Evolutionary conservation across 2,888 invertebrate species (phyloP), one percentile per base, ranked within the genome.

Genomic region (Aleiodes leptofemur): DNA sequence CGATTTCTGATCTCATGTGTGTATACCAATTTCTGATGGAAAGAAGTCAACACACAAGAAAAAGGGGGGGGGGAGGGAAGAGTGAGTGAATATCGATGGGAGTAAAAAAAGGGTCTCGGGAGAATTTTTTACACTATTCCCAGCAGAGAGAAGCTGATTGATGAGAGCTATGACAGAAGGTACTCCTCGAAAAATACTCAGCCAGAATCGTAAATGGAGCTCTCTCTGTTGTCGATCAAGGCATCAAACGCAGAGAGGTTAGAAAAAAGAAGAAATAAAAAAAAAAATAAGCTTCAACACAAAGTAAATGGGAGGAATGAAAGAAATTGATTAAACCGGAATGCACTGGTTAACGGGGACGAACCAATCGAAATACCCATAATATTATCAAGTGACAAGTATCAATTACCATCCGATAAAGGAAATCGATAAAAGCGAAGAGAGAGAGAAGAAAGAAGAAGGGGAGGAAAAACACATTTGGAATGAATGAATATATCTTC

Each of bases 91-190:
- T 2, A 16, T 23, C 64, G 16, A 43, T 43, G 43, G 43, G 23
- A 23, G 23, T 1, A 43, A 43, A 53, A 8, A 53, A 31, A 68
- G 13, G 13, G 29, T 31, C 50, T 31, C 51, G 69, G 31, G 57
- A 69, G 53, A 66, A 68, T 78, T 77, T 76, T 76, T 72, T 76
- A 68, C 76, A 48, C 53, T 66, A 56, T 55, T 66, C 61, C 77
- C 61, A 29, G 53, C 50, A 50, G 38, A 56, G 64, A 50, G 38
- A 56, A 57, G 72, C 76, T 81, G 80, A 81, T 80, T 77, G 80
- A 80, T 80, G 81, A 79, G 77, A 77, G 76, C 64, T 74, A 73
- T 72, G 73, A 72, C 72, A 74, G 68, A 75, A 23, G 75, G 72
- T 78, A 73, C 73, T 79, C 74, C 74, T 70, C 53, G 68, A 68